Percentiles rank a stretch among this genome's conserved stretches.
These are phyloP conservation scores for Taurulus bubalis DNA, from an alignment of 2,113 vertebrate genomes.

Conservation along the genomic window DNA sequence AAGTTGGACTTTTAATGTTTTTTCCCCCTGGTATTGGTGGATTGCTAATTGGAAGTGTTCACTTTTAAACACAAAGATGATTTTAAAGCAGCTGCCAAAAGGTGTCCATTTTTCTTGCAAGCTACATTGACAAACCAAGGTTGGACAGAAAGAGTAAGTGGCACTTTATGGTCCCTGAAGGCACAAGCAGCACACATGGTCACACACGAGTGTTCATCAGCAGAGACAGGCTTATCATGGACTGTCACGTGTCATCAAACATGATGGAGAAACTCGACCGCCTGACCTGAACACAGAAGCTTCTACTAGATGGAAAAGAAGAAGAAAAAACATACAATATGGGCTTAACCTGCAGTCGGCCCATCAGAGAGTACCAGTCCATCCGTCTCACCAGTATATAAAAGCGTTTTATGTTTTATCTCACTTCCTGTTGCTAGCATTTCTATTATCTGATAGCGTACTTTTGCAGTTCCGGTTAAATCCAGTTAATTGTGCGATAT, in stretches of 20 bases:
- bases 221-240: constrained; percentile 52
- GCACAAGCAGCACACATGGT: constrained; percentile 43
- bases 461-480: not conserved
- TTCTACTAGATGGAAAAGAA: constrained; percentile 9
- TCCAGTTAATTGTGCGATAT: not conserved
- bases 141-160: constrained; percentile 42
- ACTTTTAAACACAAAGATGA: not conserved
- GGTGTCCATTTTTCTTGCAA: constrained; percentile 16
- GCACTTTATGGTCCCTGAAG: constrained; percentile 59
- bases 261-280: constrained; percentile 52
- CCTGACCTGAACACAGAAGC: constrained; percentile 31
- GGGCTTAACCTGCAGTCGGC: constrained; percentile 23
- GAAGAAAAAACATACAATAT: not conserved
- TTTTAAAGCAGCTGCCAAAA: not conserved
- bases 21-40: too few species aligned
- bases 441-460: not conserved
- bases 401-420: not conserved
- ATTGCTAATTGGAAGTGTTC: not conserved
- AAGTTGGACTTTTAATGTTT: not conserved
- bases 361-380: constrained; percentile 29
- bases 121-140: constrained; percentile 38
- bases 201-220: constrained; percentile 59
- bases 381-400: constrained; percentile 41
- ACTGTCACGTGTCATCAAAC: constrained; percentile 63
- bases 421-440: not conserved